Percentiles rank a stretch among this genome's conserved stretches.
Conservation (phyloP, 2,797 vertebrate genomes). For the Pangasius krempfi region DNA sequence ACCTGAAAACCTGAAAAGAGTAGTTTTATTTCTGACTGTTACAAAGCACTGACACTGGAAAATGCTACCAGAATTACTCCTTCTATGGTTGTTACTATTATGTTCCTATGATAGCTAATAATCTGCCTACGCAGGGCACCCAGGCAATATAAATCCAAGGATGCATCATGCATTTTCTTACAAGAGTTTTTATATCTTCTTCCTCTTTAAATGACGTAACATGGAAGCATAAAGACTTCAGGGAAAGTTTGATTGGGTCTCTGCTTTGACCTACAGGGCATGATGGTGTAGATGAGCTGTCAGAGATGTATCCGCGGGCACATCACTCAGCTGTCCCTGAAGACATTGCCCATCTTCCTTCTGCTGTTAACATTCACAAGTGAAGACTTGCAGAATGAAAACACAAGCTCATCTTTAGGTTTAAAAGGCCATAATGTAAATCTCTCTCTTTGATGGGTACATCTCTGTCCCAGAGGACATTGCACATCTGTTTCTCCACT, state of each 20-base stretch:
- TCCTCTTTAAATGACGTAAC: not conserved
- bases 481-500: constrained; percentile 5
- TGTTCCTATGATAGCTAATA: not conserved
- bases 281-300: not conserved
- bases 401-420: not conserved
- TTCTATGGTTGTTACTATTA: not conserved
- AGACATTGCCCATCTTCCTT: not conserved
- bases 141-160: not conserved
- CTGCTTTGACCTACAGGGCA: not conserved
- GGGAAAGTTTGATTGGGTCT: not conserved
- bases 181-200: not conserved
- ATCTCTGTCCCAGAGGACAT: constrained; percentile 13
- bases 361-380: not conserved
- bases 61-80: not conserved
- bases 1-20: not conserved
- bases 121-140: not conserved
- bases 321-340: not conserved
- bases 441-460: not conserved
- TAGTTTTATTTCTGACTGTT: no score
- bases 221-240: not conserved
- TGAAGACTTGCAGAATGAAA: not conserved
- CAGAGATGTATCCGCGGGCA: not conserved
- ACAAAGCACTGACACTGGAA: not conserved
- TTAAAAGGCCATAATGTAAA: not conserved
- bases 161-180: not conserved